These are phyloP conservation scores for Procambarus clarkii DNA, from an alignment of 1,140 invertebrate species.

Conservation along the genomic window DNA sequence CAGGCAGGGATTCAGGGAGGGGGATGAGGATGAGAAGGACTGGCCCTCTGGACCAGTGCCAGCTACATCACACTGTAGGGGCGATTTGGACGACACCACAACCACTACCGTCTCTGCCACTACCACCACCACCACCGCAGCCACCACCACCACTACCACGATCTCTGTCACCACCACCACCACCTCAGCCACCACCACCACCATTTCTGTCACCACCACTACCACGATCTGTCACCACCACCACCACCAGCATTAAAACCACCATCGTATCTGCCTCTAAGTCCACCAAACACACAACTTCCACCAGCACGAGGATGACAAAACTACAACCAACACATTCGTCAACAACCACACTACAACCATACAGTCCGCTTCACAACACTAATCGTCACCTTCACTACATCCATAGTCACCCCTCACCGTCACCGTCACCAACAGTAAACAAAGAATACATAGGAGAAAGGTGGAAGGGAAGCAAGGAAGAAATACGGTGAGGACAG, in stretches of 20 bases:
- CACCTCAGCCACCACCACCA: no score
- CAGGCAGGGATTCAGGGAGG: neutral
- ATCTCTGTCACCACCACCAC: neutral
- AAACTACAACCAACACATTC: neutral
- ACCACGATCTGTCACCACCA: neutral
- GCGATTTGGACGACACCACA: neutral
- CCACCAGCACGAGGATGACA: neutral
- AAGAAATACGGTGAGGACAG: no score
- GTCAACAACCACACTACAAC: neutral
- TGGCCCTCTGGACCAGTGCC: constrained; percentile 17
- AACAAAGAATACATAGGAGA: neutral
- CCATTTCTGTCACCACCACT: neutral
- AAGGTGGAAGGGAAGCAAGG: neutral
- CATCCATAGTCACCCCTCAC: neutral
- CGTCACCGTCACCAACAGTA: neutral
- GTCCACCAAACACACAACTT: neutral
- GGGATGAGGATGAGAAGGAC: neutral
- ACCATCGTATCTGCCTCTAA: no score
- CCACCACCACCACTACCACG: neutral
- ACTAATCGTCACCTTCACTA: neutral
- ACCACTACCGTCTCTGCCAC: neutral
- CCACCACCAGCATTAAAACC: no score
- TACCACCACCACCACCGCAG: neutral
- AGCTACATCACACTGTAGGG: constrained; percentile 22
- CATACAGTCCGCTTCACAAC: neutral